Percentiles rank a stretch among this genome's conserved stretches.
These are phyloP conservation scores for Petaurus breviceps DNA, from an alignment of 2,113 vertebrate genomes.

Conservation along the genomic window DNA sequence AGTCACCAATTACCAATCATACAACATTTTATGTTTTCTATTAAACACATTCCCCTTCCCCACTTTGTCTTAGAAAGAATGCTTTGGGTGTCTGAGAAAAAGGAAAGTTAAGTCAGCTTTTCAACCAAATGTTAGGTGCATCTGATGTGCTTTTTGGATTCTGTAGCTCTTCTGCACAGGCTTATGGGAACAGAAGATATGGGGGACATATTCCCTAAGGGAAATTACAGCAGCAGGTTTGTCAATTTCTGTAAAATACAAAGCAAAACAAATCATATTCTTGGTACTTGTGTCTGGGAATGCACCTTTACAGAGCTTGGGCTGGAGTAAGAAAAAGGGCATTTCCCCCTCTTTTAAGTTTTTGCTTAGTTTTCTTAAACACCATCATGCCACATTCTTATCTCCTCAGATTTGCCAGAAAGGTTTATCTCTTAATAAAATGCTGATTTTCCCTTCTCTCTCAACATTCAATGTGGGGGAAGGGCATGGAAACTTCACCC, in stretches of 20 bases:
- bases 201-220: neutral
- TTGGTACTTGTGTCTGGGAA: neutral
- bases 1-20: neutral
- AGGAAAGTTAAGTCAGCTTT: neutral
- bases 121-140: neutral
- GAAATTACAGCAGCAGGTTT: neutral
- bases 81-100: neutral
- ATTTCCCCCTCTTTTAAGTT: conserved; percentile 8
- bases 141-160: neutral
- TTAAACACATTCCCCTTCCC: neutral
- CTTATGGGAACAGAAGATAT: neutral
- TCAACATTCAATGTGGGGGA: neutral
- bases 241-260: neutral
- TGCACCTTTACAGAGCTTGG: neutral
- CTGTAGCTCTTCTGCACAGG: neutral
- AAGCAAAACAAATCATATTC: neutral
- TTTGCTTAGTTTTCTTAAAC: conserved; percentile 29
- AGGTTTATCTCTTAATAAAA: conserved; percentile 14
- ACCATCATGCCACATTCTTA: neutral
- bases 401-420: neutral
- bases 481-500: conserved; percentile 30
- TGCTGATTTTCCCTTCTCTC: conserved; percentile 37
- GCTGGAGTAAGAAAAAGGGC: rapidly evolving
- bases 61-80: neutral
- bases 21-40: neutral